These are phyloP conservation scores for Sebastes glaucus DNA, from an alignment of 2,797 vertebrate genomes.

Conservation along the genomic window DNA sequence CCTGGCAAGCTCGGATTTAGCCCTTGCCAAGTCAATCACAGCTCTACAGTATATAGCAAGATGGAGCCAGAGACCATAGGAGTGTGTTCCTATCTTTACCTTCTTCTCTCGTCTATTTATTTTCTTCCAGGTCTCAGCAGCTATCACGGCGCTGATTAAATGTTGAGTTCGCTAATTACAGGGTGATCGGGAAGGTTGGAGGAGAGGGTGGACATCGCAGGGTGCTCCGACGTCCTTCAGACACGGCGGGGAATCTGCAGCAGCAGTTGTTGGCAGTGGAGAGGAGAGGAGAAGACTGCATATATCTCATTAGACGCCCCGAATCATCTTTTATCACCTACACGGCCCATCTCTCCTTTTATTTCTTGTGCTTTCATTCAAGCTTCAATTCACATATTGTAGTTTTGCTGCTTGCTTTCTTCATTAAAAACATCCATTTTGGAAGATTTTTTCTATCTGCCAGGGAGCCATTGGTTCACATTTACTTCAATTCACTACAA, in stretches of 20 bases:
- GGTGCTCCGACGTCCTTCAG: constrained; percentile 55
- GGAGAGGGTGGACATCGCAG: constrained; percentile 29
- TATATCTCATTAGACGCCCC: constrained; percentile 54
- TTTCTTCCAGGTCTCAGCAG: constrained; percentile 28
- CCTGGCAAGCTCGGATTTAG: constrained; percentile 9
- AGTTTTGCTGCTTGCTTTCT: neutral
- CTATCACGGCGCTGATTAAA: constrained; percentile 64
- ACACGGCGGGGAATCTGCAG: constrained; percentile 43
- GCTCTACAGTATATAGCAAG: neutral
- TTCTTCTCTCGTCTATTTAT: neutral
- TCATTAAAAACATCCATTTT: neutral
- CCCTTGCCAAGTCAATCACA: constrained; percentile 40
- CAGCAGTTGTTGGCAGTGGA: constrained; percentile 44
- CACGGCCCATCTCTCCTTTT: neutral
- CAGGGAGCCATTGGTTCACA: neutral
- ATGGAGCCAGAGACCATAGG: neutral
- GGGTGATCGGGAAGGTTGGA: constrained; percentile 53
- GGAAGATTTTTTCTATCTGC: neutral
- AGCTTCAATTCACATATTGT: neutral
- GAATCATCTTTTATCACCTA: constrained; percentile 36
- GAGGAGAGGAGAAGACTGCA: constrained; percentile 32
- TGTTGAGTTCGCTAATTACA: constrained; percentile 67
- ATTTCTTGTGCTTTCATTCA: neutral
- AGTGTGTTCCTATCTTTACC: constrained; percentile 2
- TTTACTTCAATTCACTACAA: neutral